These are phyloP conservation scores for Gymnocypris eckloni DNA, from an alignment of 2,797 vertebrate species.

Conservation along the genomic window DNA sequence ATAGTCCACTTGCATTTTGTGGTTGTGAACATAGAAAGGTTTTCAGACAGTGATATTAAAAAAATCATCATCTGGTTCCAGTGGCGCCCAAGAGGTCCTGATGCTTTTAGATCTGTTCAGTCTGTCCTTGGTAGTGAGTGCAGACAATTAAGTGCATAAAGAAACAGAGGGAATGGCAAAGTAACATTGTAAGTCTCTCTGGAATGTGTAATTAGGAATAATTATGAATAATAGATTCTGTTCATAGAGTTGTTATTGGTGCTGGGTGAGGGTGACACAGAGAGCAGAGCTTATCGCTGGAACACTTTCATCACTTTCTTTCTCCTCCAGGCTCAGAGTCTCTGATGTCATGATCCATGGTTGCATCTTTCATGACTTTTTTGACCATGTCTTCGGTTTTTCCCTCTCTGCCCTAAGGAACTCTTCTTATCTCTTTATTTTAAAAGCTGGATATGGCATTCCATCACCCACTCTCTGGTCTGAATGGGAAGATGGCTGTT, in stretches of 20 bases:
- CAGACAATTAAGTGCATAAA: constrained; percentile 18
- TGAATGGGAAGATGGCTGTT: constrained; percentile 51
- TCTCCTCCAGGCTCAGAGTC: constrained; percentile 5
- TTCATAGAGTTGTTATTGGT: constrained; percentile 39
- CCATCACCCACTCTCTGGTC: constrained; percentile 56
- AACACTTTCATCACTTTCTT: constrained; percentile 25
- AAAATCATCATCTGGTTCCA: constrained; percentile 21
- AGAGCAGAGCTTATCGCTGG: not conserved
- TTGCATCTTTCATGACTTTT: constrained; percentile 40
- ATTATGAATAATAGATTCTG: constrained; percentile 50
- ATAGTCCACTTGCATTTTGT: not conserved
- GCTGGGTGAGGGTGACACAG: not conserved
- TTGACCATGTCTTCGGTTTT: not conserved
- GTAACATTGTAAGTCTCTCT: constrained; percentile 21
- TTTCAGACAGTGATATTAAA: constrained; percentile 19
- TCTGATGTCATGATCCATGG: constrained; percentile 20
- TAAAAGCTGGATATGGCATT: constrained; percentile 1
- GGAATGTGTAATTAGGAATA: constrained; percentile 45
- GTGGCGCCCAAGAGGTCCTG: constrained; percentile 1
- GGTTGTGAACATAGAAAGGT: not conserved
- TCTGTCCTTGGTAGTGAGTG: not conserved
- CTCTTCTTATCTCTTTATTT: constrained; percentile 1
- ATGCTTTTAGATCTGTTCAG: constrained; percentile 21
- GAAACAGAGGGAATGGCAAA: constrained; percentile 33
- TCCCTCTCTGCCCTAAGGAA: not conserved